Percentiles rank a stretch among this genome's conserved stretches.
phyloP scores from a whole-genome alignment of 2,113 vertebrate genomes.

The Protomyctophum bolini region DNA sequence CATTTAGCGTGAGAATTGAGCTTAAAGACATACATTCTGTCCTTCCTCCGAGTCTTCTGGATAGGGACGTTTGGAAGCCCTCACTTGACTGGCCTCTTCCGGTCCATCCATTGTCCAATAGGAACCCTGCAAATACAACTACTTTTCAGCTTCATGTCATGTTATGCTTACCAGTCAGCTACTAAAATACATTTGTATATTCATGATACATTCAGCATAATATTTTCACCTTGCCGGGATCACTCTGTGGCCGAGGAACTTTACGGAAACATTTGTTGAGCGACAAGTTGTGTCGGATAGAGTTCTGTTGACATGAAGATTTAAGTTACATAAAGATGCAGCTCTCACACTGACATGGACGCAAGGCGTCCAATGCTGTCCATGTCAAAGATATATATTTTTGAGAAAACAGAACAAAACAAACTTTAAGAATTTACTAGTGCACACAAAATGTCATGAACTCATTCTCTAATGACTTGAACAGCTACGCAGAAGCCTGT shows the following conservation, averaged over 20 bases:
- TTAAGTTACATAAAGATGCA: too few relatives aligned
- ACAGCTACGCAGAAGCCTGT: too few relatives aligned
- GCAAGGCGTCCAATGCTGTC: too few relatives aligned
- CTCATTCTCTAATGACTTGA: too few relatives aligned
- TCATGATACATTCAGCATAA: neutral
- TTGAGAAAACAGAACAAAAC: too few relatives aligned
- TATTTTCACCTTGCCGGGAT: constrained; percentile 92
- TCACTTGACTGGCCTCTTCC: constrained; percentile 69
- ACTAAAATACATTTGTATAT: neutral
- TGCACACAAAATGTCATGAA: too few relatives aligned
- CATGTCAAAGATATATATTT: too few relatives aligned
- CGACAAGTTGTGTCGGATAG: constrained; percentile 96
- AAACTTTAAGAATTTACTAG: too few relatives aligned
- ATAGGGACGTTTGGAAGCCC: constrained; percentile 86
- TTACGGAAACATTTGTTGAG: constrained; percentile 98
- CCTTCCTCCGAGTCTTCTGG: constrained; percentile 85
- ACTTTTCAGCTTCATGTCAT: neutral
- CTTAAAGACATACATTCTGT: constrained; percentile 34
- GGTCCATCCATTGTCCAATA: constrained; percentile 97
- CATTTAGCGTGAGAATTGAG: constrained; percentile 29
- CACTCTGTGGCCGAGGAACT: constrained; percentile 92
- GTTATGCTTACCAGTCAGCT: neutral
- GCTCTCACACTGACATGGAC: too few relatives aligned
- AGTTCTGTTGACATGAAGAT: constrained; percentile 82
- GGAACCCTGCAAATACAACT: constrained; percentile 84